These are phyloP conservation scores for Aleadryas rufinucha DNA, from an alignment of 2,113 vertebrate species.

Conservation along the genomic window DNA sequence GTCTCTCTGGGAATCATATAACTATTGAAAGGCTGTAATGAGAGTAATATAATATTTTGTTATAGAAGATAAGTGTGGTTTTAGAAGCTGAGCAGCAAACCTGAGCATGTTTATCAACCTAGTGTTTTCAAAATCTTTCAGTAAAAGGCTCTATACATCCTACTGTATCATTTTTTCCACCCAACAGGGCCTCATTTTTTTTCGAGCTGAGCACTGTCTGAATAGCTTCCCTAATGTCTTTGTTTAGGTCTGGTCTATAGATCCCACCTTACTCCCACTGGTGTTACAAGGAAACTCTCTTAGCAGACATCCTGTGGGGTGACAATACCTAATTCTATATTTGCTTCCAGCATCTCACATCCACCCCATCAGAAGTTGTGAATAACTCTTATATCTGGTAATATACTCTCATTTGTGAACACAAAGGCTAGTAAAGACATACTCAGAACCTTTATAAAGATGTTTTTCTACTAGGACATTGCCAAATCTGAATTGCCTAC, in stretches of 20 bases:
- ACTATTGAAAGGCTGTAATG: not conserved
- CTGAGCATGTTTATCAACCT: not conserved
- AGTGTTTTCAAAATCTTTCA: not conserved
- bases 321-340: not conserved
- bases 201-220: slow-evolving; percentile 28
- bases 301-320: not conserved
- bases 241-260: slow-evolving; percentile 19
- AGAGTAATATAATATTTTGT: not conserved
- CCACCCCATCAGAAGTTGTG: not conserved
- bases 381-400: not conserved
- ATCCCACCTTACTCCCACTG: not conserved
- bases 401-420: not conserved
- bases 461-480: not conserved
- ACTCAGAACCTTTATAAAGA: not conserved
- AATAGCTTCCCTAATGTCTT: slow-evolving; percentile 4
- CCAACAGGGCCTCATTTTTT: not conserved
- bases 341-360: not conserved
- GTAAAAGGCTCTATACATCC: not conserved
- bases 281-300: not conserved
- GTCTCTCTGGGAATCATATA: not conserved
- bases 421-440: not conserved
- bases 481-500: not conserved
- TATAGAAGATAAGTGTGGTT: not conserved
- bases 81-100: not conserved
- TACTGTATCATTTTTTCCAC: not conserved